Evolutionary conservation across 2,888 invertebrate genomes (phyloP).

Genomic region (Nomada goodeniana): DNA sequence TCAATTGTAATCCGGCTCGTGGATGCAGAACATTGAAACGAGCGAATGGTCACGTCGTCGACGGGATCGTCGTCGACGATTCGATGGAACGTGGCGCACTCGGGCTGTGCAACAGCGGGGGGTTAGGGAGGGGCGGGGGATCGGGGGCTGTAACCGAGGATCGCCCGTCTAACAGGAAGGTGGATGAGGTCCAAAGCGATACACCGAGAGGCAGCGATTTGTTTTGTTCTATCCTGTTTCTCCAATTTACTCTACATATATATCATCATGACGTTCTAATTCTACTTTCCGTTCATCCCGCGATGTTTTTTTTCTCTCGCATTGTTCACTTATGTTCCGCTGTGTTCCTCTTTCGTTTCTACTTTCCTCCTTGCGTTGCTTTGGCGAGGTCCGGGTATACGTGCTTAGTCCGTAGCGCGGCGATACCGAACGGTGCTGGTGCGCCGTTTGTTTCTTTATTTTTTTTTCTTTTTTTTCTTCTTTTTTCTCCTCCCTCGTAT

Average conservation of each 20-base stretch:
- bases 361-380: constrained; percentile 21
- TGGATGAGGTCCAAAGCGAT: constrained; percentile 26
- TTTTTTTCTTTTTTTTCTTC: too few species aligned
- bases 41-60: background rate
- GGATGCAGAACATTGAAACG: background rate
- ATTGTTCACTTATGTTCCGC: too few species aligned
- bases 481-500: too few species aligned
- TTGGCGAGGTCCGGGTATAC: constrained; percentile 40
- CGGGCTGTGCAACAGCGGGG: background rate
- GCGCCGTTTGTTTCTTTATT: background rate
- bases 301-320: background rate
- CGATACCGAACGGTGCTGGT: constrained; percentile 9
- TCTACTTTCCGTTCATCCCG: background rate
- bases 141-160: constrained; percentile 49
- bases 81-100: constrained; percentile 6
- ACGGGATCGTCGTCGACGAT: constrained; percentile 11
- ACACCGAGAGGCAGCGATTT: constrained; percentile 40
- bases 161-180: constrained; percentile 32
- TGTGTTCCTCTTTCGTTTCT: constrained; percentile 20
- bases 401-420: constrained; percentile 40
- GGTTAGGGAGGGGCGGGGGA: background rate
- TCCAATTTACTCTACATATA: background rate
- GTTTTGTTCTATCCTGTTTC: constrained; percentile 11
- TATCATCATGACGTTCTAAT: constrained; percentile 13
- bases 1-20: background rate